Percentiles rank a stretch among this genome's conserved stretches.
phyloP scores from a whole-genome alignment of 2,113 vertebrate genomes.

The Rousettus leschenaultii region DNA sequence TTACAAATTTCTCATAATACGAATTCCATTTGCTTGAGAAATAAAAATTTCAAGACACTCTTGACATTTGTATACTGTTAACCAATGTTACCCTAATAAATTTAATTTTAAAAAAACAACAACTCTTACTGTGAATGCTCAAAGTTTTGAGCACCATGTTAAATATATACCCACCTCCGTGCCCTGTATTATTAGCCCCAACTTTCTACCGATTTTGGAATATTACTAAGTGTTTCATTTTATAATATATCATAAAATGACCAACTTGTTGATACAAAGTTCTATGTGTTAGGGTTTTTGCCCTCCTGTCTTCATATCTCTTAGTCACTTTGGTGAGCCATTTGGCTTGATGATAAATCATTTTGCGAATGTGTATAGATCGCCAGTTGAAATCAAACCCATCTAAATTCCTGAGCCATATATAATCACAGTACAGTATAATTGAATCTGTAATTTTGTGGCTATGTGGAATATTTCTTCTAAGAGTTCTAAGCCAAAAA shows the following conservation, averaged over 20 bases:
- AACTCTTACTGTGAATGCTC: background rate
- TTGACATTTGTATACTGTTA: background rate
- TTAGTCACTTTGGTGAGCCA: conserved; percentile 54
- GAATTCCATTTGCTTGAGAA: background rate
- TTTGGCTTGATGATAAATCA: conserved; percentile 49
- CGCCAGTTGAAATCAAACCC: conserved; percentile 29
- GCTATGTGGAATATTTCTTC: background rate
- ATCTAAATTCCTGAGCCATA: conserved; percentile 15
- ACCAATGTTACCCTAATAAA: background rate
- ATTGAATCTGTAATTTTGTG: background rate
- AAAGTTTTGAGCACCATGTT: background rate
- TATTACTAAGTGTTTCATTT: background rate
- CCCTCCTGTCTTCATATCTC: conserved; percentile 37
- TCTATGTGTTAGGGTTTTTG: background rate
- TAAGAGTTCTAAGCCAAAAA: conserved; percentile 18
- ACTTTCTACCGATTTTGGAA: background rate
- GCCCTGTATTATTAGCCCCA: background rate
- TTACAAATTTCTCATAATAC: background rate
- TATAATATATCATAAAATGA: background rate
- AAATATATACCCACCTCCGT: background rate
- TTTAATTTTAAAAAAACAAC: background rate
- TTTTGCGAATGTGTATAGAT: background rate
- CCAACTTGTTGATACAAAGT: conserved; percentile 38
- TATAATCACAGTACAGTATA: background rate
- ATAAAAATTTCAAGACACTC: background rate